Base-by-base conservation (phyloP, 2,113 vertebrate genomes). In the Nematolebias whitei region DNA sequence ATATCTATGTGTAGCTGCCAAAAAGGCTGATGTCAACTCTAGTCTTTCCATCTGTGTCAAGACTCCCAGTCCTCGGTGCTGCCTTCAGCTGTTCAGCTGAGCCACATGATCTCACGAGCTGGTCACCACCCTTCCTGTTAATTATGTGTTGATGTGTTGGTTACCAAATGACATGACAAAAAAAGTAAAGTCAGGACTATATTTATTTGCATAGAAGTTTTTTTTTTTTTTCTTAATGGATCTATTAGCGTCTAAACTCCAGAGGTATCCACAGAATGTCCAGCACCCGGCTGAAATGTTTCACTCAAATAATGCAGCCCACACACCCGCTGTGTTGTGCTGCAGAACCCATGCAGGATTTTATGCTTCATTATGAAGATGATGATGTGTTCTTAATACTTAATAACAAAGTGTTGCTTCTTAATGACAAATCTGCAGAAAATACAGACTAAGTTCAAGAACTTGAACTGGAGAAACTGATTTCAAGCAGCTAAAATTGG, bases 11-110 rank as follows among this genome's bases (percentile, higher is more conserved):
- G 54, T 55, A 62, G 24, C 29, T 32, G 13, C 40, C 41, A 22
- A 65, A 50, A 56, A 1, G 12, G 22, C 49, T 51, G 32, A 55
- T 40, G 22, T 51, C 44, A 57, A 26, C 62, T 29, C 47, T 22
- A 40, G 45, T 71, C 54, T 45, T 50, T 58, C 18, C 3, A 54
- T 40, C 63, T 53, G 23, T 22, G 59, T 47, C 39, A 64, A 53
- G 50, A 78, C 15, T 53, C 70, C 43, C 67, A 62, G 66, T 75
- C 73, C 60, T 76, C 68, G 75, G 72, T 59, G 35, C 55, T 82
- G 29, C 56, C 64, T 76, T 85, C 86, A 87, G 76, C 78, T 87
- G 86, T n/a, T n/a, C n/a, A n/a, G n/a, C 74, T 78, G 58, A 78
- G 51, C 76, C 82, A 82, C 78, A 73, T 68, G 82, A 47, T 68